These are phyloP conservation scores for Teleiodes luculella DNA, from an alignment of 2,888 invertebrate species.

Conservation along the genomic window DNA sequence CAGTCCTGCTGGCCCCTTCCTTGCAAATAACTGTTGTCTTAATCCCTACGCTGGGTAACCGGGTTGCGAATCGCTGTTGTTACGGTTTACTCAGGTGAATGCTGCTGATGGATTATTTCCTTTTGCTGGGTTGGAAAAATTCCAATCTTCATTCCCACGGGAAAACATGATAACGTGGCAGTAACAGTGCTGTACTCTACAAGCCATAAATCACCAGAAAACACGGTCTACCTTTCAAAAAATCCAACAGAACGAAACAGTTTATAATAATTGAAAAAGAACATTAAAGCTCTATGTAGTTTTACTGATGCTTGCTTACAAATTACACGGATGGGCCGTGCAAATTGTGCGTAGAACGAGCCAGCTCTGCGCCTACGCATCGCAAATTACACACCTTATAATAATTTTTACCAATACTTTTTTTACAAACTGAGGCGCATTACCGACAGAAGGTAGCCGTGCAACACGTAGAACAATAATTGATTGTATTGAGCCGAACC, in stretches of 20 bases:
- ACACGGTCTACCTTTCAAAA: neutral
- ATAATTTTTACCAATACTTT: constrained; percentile 47
- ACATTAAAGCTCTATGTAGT: neutral
- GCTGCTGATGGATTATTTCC: too few relatives aligned
- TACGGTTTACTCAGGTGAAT: too few relatives aligned
- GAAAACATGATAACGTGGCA: too few relatives aligned
- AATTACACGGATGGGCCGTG: constrained; percentile 37
- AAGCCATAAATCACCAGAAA: too few relatives aligned
- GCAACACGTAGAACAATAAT: constrained; percentile 72
- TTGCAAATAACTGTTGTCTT: too few relatives aligned
- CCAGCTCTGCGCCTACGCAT: constrained; percentile 20
- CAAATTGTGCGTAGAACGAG: constrained; percentile 20
- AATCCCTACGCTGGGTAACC: too few relatives aligned
- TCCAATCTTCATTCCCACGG: too few relatives aligned
- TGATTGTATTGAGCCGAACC: constrained; percentile 70
- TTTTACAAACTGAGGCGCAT: constrained; percentile 55
- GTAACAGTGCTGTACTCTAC: too few relatives aligned
- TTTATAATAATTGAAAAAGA: constrained; percentile 23
- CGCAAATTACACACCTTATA: constrained; percentile 49
- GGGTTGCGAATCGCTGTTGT: too few relatives aligned
- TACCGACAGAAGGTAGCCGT: constrained; percentile 66
- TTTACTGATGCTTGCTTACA: constrained; percentile 33
- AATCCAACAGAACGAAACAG: constrained; percentile 17
- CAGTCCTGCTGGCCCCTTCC: too few relatives aligned
- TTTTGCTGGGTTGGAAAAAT: too few relatives aligned